Percentiles rank a stretch among this genome's conserved stretches.
Conservation (phyloP, 2,113 vertebrate species). For the Meriones unguiculatus region DNA sequence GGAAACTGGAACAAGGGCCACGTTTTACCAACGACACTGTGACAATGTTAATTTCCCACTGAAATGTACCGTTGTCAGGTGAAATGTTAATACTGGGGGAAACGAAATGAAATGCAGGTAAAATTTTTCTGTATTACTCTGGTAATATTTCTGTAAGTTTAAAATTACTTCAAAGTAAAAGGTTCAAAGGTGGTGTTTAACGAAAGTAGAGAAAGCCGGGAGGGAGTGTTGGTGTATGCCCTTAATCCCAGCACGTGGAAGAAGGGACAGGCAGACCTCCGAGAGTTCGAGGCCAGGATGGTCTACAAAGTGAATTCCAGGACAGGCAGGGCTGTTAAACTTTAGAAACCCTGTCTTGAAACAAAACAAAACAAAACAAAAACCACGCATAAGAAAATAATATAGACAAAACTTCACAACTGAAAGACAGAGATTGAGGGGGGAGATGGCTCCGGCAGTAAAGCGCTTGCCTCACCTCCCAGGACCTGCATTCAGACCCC, state of each 20-base stretch:
- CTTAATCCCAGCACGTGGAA: no score
- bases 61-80: neutral
- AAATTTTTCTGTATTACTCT: neutral
- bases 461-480: no score
- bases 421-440: neutral
- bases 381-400: no score
- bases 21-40: neutral
- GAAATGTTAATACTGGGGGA: neutral
- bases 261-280: no score
- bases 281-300: no score
- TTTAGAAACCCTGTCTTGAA: no score
- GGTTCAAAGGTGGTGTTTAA: neutral
- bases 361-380: no score
- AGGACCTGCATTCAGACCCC: neutral
- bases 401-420: neutral
- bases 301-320: no score
- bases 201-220: neutral
- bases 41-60: neutral
- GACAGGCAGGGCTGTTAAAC: no score
- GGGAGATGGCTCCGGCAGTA: neutral
- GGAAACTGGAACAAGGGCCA: neutral
- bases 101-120: neutral
- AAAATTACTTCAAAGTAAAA: constrained; percentile 44
- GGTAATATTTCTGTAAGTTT: constrained; percentile 15
- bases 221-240: no score